These are phyloP conservation scores for Ochropleura leucogaster DNA, from an alignment of 2,888 invertebrate species.

Conservation along the genomic window DNA sequence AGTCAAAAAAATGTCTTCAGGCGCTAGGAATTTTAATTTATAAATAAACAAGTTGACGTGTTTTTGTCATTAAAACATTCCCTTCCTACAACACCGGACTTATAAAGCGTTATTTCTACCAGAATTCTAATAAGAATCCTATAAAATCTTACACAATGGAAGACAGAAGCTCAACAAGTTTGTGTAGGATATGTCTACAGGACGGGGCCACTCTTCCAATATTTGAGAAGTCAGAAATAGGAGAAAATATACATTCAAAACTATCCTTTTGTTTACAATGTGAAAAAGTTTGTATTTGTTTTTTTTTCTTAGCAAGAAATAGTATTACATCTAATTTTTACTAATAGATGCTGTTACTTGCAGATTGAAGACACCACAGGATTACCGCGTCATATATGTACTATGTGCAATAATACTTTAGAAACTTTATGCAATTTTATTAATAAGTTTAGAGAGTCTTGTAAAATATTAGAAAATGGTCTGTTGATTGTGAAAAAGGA, in stretches of 20 bases:
- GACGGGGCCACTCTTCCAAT: slow-evolving; percentile 79
- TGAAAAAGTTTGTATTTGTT: slow-evolving; percentile 75
- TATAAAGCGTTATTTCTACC: background rate
- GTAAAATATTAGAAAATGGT: slow-evolving; percentile 75
- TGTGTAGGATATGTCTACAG: slow-evolving; percentile 84
- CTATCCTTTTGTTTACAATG: slow-evolving; percentile 76
- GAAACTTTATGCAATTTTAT: slow-evolving; percentile 78
- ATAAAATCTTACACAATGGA: slow-evolving; percentile 39
- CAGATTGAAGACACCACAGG: slow-evolving; percentile 84
- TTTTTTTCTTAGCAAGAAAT: background rate
- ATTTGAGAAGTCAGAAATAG: slow-evolving; percentile 74
- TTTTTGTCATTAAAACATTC: slow-evolving; percentile 23
- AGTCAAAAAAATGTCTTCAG: slow-evolving; percentile 28
- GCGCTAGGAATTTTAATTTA: background rate
- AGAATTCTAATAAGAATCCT: slow-evolving; percentile 42
- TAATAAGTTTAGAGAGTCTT: slow-evolving; percentile 78
- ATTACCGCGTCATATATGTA: slow-evolving; percentile 82
- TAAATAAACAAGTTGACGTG: slow-evolving; percentile 13
- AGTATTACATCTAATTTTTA: background rate
- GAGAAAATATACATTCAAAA: slow-evolving; percentile 72
- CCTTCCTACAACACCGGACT: background rate
- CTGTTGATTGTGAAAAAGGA: slow-evolving; percentile 77
- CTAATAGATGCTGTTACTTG: slow-evolving; percentile 55
- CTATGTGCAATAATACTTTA: slow-evolving; percentile 76
- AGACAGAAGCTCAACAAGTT: slow-evolving; percentile 54